A percentile compares a stretch with the other conserved stretches of the same genome.
Evolutionary conservation across 2,888 invertebrate genomes (phyloP).

Genomic region (Rhagonycha lutea): DNA sequence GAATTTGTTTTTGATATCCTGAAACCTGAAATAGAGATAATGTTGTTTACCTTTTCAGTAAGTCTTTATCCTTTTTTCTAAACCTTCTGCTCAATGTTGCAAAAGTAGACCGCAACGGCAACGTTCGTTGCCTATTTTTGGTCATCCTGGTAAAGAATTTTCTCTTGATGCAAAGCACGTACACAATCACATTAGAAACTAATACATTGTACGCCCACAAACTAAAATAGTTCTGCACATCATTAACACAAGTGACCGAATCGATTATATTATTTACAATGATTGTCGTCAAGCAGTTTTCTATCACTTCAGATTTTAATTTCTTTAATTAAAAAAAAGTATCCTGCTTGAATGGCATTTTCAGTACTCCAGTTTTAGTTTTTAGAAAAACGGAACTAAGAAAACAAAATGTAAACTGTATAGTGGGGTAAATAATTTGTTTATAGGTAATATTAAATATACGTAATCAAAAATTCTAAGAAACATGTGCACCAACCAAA

Average conservation of each 20-base stretch:
- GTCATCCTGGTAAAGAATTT: slow-evolving; percentile 44
- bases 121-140: slow-evolving; percentile 58
- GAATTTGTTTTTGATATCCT: not conserved
- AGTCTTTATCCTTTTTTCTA: slow-evolving; percentile 55
- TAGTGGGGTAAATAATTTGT: not conserved
- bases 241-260: slow-evolving; percentile 9
- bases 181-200: slow-evolving; percentile 19
- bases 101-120: slow-evolving; percentile 58
- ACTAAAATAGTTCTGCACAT: slow-evolving; percentile 12
- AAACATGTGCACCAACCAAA: not conserved
- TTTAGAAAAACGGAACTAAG: not conserved
- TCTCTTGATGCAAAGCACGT: not conserved
- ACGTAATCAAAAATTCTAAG: not conserved
- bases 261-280: not conserved
- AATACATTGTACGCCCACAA: slow-evolving; percentile 9
- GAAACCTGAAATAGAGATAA: not conserved
- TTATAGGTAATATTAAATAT: not conserved
- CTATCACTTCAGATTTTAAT: not conserved
- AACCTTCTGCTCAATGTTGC: slow-evolving; percentile 59
- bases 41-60: slow-evolving; percentile 58
- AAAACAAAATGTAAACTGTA: not conserved
- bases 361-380: not conserved
- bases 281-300: not conserved
- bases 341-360: not conserved
- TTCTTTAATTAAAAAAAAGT: not conserved